Percentiles rank a stretch among this genome's conserved stretches.
Evolutionary conservation across 2,113 vertebrate genomes (phyloP).

Genomic region (Rhagologus leucostigma): DNA sequence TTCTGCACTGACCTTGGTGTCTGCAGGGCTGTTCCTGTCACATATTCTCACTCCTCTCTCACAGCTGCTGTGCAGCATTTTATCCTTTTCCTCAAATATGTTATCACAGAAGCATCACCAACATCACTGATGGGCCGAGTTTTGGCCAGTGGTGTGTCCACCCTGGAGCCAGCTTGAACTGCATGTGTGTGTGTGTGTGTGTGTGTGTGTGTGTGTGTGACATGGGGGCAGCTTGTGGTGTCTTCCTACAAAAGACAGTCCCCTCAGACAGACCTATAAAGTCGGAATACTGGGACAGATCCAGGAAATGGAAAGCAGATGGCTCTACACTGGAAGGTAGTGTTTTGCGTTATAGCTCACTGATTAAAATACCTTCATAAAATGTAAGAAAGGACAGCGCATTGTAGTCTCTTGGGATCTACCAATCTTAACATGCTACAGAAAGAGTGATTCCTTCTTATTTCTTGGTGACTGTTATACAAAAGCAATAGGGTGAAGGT

Average conservation of each 20-base stretch:
- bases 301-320: not conserved
- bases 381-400: not conserved
- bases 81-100: not conserved
- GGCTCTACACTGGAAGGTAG: not conserved
- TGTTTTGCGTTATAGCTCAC: not conserved
- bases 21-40: not conserved
- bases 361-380: not conserved
- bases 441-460: not conserved
- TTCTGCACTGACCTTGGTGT: not conserved
- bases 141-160: not conserved
- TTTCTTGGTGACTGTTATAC: not conserved
- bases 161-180: not conserved
- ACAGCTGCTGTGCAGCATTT: not conserved
- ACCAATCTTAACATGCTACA: not conserved
- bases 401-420: not conserved
- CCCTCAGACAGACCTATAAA: not conserved
- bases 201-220: accelerated
- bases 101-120: not conserved
- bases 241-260: not conserved
- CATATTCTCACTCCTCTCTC: not conserved
- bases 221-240: not conserved
- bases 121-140: not conserved
- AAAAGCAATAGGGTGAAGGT: not conserved
- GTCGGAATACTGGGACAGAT: not conserved
- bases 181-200: accelerated